Conservation (phyloP, 2,797 vertebrate genomes). For the Lateolabrax maculatus region DNA sequence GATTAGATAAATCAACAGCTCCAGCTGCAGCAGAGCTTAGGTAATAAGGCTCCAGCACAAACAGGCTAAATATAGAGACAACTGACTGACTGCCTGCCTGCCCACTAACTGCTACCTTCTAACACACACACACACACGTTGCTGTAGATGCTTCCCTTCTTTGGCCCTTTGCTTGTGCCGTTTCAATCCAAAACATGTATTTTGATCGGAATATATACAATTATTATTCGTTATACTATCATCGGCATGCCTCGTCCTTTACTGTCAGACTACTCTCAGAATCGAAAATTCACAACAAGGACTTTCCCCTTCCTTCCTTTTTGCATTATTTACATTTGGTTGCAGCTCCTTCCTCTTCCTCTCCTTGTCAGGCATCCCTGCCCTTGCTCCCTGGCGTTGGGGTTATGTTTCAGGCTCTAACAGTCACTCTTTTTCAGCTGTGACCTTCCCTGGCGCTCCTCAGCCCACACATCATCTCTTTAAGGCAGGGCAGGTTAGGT, state of each 20-base stretch:
- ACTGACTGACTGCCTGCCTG: constrained; percentile 73
- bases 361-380: constrained; percentile 33
- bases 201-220: neutral
- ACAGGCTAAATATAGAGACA: constrained; percentile 82
- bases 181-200: constrained; percentile 18
- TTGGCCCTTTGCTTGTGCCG: constrained; percentile 20
- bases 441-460: constrained; percentile 63
- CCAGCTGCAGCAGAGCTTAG: constrained; percentile 81
- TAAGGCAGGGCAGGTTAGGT: constrained; percentile 59
- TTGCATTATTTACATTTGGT: constrained; percentile 43
- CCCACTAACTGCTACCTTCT: constrained; percentile 72
- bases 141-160: constrained; percentile 16
- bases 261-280: constrained; percentile 18
- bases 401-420: constrained; percentile 58
- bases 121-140: constrained; percentile 36
- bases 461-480: constrained; percentile 45
- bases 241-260: constrained; percentile 5
- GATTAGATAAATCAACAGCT: constrained; percentile 83
- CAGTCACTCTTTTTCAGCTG: constrained; percentile 49
- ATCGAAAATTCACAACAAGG: no score
- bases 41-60: constrained; percentile 78
- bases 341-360: constrained; percentile 26
- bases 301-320: constrained; percentile 18
- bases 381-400: constrained; percentile 22
- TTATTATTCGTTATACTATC: constrained; percentile 9